These are phyloP conservation scores for Oryzias sinensis DNA, from an alignment of 2,797 vertebrate species.

Conservation along the genomic window DNA sequence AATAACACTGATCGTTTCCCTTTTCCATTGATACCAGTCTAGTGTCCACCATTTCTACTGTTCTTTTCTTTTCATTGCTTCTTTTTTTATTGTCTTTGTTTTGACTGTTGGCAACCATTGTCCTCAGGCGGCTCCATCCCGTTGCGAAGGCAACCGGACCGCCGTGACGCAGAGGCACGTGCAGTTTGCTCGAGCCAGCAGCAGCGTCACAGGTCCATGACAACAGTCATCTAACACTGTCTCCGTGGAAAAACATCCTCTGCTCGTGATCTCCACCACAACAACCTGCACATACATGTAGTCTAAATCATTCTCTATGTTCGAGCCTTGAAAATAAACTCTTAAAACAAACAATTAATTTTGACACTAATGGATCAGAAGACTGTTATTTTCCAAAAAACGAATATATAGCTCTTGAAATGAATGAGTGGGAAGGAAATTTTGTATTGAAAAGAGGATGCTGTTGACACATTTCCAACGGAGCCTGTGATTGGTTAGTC, in stretches of 20 bases:
- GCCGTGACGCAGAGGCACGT: slow-evolving; percentile 65
- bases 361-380: background rate
- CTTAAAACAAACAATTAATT: background rate
- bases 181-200: slow-evolving; percentile 33
- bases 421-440: slow-evolving; percentile 16
- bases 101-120: slow-evolving; percentile 43
- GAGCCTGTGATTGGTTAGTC: slow-evolving; percentile 68
- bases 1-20: background rate
- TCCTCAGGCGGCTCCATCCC: slow-evolving; percentile 68
- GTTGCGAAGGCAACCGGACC: slow-evolving; percentile 27
- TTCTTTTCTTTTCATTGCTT: background rate
- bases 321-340: background rate
- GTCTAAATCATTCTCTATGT: background rate
- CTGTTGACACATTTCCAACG: slow-evolving; percentile 44
- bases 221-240: background rate
- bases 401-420: background rate
- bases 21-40: background rate
- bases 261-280: background rate
- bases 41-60: background rate
- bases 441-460: slow-evolving; percentile 12
- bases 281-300: too few species aligned
- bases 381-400: background rate
- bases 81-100: background rate
- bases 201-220: background rate
- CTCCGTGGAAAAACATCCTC: background rate